Conservation (phyloP, 2,888 invertebrate genomes). For the Parascotia fuliginaria region DNA sequence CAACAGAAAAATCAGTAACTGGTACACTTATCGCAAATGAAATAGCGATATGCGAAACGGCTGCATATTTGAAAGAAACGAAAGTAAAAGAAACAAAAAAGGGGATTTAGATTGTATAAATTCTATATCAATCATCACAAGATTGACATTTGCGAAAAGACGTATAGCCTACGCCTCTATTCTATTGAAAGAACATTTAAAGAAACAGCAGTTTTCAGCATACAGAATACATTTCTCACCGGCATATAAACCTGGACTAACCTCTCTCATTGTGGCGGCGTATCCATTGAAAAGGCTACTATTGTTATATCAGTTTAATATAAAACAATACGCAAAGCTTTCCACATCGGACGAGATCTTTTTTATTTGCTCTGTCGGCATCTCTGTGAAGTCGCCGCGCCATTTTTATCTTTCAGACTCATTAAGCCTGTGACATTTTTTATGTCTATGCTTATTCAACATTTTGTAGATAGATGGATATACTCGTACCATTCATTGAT, state of each 20-base stretch:
- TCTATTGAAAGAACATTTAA: too few species aligned
- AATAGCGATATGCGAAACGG: too few species aligned
- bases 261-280: slow-evolving; percentile 79
- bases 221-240: slow-evolving; percentile 30
- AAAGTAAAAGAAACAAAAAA: too few species aligned
- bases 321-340: slow-evolving; percentile 83
- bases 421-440: slow-evolving; percentile 62
- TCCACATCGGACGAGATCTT: slow-evolving; percentile 71
- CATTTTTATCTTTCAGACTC: slow-evolving; percentile 77
- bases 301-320: slow-evolving; percentile 84
- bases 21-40: too few species aligned
- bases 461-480: slow-evolving; percentile 57
- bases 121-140: too few species aligned
- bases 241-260: slow-evolving; percentile 58
- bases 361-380: slow-evolving; percentile 68
- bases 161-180: too few species aligned
- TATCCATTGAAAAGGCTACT: slow-evolving; percentile 83
- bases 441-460: slow-evolving; percentile 49
- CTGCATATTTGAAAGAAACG: too few species aligned
- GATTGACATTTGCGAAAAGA: too few species aligned
- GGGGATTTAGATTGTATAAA: too few species aligned
- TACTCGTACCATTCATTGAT: slow-evolving; percentile 35
- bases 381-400: slow-evolving; percentile 78
- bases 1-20: too few species aligned
- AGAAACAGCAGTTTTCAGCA: too few species aligned